Evolutionary conservation across 2,888 invertebrate genomes (phyloP), one percentile per base, ranked within the genome.

Genomic region (Leucania comma): DNA sequence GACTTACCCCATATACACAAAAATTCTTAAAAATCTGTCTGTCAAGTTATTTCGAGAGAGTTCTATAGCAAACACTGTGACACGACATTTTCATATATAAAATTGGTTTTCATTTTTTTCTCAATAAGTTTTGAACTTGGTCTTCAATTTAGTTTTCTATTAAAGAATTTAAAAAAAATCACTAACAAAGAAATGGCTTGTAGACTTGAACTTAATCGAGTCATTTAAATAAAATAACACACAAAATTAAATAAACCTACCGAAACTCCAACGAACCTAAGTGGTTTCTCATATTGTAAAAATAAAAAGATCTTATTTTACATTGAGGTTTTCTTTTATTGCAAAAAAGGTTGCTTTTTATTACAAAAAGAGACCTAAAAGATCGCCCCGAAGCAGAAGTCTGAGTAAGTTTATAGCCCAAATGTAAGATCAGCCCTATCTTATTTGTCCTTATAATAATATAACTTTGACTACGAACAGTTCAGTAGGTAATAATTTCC

Each of bases 401-500:
- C 61, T 59, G 54, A 54, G 58, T 56, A 42, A 74, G 38, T 80
- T 69, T 81, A 69, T 66, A n/a, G 29, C 69, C 62, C 17, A 48
- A 80, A 64, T 79, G 56, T 67, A 59, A 65, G 69, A 64, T 60
- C 58, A 64, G 53, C 26, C 48, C 53, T 70, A 63, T 59, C 75
- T 75, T 76, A 78, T 63, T 53, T 58, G 69, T 56, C 65, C 20
- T 69, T 65, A 75, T 58, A 77, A 78, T 62, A 74, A 78, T 62
- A 75, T 58, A 77, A 79, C 61, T 81, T 74, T 59, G 58, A 64
- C 67, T 68, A 68, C 58, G 61, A 71, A 71, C 80, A 72, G 74
- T 80, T 72, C 35, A 38, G 67, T 67, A 67, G 54, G 76, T 82
- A 72, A 74, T 68, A 63, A 82, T 79, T 82, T 82, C 22, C 66